These are phyloP conservation scores for Ommatoiulus sabulosus DNA, from an alignment of 2,888 invertebrate genomes.

Conservation along the genomic window DNA sequence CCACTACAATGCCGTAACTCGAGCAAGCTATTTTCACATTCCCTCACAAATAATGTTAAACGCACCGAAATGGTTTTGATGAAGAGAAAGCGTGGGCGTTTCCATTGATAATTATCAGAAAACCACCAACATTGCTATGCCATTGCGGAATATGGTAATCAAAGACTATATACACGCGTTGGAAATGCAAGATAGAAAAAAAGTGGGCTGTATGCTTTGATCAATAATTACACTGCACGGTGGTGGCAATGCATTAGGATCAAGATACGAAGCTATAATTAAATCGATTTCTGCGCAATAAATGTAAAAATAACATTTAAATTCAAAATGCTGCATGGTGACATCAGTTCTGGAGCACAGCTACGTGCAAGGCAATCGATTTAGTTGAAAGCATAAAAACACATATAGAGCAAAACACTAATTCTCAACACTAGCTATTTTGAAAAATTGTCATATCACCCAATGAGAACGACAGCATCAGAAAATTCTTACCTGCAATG, in stretches of 20 bases:
- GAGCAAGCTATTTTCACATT: neutral
- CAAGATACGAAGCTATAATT: slow-evolving; percentile 32
- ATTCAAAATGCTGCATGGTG: slow-evolving; percentile 29
- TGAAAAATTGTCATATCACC: neutral
- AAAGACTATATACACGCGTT: neutral
- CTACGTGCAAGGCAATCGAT: neutral
- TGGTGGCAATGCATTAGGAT: slow-evolving; percentile 1
- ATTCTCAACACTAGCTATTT: neutral
- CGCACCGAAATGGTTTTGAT: neutral
- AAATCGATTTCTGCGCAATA: slow-evolving; percentile 18
- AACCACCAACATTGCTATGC: neutral
- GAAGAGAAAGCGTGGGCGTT: neutral
- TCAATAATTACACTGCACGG: neutral
- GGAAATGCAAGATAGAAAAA: neutral
- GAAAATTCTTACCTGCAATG: neutral
- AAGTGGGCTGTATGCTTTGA: neutral
- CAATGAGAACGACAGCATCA: neutral
- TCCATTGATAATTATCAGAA: neutral
- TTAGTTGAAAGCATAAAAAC: neutral
- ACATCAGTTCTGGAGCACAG: neutral
- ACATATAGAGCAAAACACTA: neutral
- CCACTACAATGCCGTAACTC: neutral
- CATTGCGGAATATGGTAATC: neutral
- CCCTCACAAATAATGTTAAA: neutral
- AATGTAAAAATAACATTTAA: slow-evolving; percentile 23